Evolutionary conservation across 2,888 invertebrate genomes (phyloP).

Genomic region (Drosophila pegasa): DNA sequence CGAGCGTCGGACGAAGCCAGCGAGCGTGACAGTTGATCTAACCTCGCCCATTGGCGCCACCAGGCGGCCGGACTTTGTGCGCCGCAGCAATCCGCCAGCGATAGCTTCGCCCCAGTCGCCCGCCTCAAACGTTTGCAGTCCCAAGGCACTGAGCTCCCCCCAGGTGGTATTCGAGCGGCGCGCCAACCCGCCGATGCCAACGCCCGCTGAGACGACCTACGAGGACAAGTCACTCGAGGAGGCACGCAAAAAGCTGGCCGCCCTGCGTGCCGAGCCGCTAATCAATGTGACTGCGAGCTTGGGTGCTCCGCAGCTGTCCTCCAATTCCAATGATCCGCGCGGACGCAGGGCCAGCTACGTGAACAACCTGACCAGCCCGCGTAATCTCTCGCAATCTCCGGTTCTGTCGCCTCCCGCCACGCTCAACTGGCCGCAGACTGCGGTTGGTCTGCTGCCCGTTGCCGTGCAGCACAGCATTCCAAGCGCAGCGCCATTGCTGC

Average conservation of each 20-base stretch:
- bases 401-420: too few species aligned
- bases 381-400: not conserved
- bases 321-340: slow-evolving; percentile 47
- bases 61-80: slow-evolving; percentile 8
- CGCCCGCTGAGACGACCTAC: not conserved
- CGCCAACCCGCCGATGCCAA: slow-evolving; percentile 9
- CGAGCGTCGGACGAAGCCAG: not conserved
- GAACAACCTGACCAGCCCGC: not conserved
- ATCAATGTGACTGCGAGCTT: not conserved
- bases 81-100: not conserved
- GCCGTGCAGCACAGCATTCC: slow-evolving; percentile 5
- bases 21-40: not conserved
- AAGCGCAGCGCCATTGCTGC: not conserved
- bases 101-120: not conserved
- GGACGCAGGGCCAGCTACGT: slow-evolving; percentile 21
- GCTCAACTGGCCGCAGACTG: not conserved
- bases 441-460: not conserved
- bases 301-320: slow-evolving; percentile 11
- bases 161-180: slow-evolving; percentile 14
- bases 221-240: slow-evolving; percentile 35
- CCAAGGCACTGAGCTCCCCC: not conserved
- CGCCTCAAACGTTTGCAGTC: not conserved
- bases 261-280: slow-evolving; percentile 5
- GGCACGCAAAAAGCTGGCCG: slow-evolving; percentile 64
- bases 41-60: slow-evolving; percentile 2